These are phyloP conservation scores for Pangasius djambal DNA, from an alignment of 2,797 vertebrate genomes.

Conservation along the genomic window DNA sequence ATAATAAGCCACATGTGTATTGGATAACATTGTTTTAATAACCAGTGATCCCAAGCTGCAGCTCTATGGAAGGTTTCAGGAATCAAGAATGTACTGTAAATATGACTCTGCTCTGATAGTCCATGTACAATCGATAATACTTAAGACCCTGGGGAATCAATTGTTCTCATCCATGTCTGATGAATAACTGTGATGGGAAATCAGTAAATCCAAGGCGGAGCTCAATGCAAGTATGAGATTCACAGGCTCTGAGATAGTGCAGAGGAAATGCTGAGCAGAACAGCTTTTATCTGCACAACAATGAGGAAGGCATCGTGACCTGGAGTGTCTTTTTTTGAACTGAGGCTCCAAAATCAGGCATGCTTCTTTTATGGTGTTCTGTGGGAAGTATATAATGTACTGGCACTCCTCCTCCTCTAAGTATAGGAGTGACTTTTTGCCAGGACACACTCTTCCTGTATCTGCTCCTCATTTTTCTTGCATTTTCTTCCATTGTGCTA, in stretches of 20 bases:
- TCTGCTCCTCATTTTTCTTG: background rate
- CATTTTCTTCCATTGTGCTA: background rate
- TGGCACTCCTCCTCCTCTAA: background rate
- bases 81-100: background rate
- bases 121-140: background rate
- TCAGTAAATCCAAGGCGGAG: background rate
- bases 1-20: background rate
- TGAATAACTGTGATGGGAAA: slow-evolving; percentile 10
- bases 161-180: slow-evolving; percentile 14
- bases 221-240: background rate
- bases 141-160: slow-evolving; percentile 1
- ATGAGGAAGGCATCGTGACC: background rate
- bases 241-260: background rate
- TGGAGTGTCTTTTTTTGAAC: background rate
- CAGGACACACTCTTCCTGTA: background rate
- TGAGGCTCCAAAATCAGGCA: background rate
- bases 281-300: slow-evolving; percentile 1
- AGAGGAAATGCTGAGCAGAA: background rate
- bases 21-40: background rate
- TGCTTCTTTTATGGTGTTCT: background rate
- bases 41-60: background rate
- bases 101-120: slow-evolving; percentile 5
- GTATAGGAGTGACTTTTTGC: background rate
- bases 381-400: background rate
- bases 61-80: background rate